phyloP scores from a whole-genome alignment of 2,797 vertebrate genomes.

The Enoplosus armatus region DNA sequence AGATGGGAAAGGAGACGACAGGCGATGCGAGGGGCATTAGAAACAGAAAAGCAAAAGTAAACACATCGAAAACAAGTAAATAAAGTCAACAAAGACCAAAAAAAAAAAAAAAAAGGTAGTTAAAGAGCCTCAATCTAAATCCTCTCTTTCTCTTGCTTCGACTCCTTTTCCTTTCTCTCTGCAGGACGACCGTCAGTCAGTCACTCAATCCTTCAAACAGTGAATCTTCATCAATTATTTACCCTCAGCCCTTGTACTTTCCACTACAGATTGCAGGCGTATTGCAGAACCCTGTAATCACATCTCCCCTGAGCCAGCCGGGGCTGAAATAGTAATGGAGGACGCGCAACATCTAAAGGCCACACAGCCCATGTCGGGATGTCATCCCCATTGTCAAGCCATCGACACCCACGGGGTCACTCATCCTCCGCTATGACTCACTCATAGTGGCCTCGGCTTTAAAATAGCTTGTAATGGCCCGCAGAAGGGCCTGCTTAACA shows the following conservation, averaged over 20 bases:
- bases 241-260: constrained; percentile 63
- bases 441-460: constrained; percentile 19
- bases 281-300: constrained; percentile 70
- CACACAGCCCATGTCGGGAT: constrained; percentile 37
- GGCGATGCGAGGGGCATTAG: constrained; percentile 9
- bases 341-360: constrained; percentile 41
- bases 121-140: not conserved
- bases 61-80: constrained; percentile 21
- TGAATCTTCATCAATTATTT: constrained; percentile 68
- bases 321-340: constrained; percentile 53
- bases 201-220: constrained; percentile 49
- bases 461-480: constrained; percentile 35
- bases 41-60: constrained; percentile 12
- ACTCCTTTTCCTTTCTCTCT: constrained; percentile 3
- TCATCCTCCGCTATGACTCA: constrained; percentile 37
- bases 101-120: not conserved
- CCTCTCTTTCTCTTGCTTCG: not conserved
- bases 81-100: constrained; percentile 4
- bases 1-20: constrained; percentile 47
- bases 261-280: constrained; percentile 64
- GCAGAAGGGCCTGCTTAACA: constrained; percentile 16
- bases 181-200: constrained; percentile 14
- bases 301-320: constrained; percentile 50
- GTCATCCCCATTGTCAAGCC: constrained; percentile 40
- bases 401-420: constrained; percentile 54